Conservation (phyloP, 1,140 invertebrate genomes). For the Sycophaga agraensis region DNA sequence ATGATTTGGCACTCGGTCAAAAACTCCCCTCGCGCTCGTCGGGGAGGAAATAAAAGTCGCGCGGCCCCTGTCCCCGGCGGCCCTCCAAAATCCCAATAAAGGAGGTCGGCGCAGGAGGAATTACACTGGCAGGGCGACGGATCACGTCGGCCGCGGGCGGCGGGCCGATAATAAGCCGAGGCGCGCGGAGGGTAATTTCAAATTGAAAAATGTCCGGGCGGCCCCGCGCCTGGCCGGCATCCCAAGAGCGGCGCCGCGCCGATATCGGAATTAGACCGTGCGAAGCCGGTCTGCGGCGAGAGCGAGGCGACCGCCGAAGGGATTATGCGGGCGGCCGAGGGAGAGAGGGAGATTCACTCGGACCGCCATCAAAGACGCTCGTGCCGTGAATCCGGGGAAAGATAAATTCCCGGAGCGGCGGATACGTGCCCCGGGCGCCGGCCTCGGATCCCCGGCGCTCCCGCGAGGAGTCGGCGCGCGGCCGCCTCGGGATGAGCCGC, state of each 20-base stretch:
- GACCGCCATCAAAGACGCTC: slow-evolving; percentile 51
- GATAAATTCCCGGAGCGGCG: slow-evolving; percentile 43
- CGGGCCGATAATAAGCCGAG: too few species aligned
- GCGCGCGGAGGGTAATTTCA: slow-evolving; percentile 3
- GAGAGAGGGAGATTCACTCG: slow-evolving; percentile 46
- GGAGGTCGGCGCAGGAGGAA: too few species aligned
- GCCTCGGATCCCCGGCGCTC: too few species aligned
- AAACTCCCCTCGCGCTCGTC: too few species aligned
- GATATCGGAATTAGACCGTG: slow-evolving; percentile 29
- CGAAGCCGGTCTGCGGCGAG: neutral
- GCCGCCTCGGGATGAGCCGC: neutral
- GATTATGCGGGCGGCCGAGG: slow-evolving; percentile 15
- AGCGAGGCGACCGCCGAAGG: neutral
- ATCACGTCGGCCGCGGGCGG: too few species aligned
- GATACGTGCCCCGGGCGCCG: neutral
- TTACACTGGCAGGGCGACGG: too few species aligned
- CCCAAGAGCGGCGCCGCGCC: too few species aligned
- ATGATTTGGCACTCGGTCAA: too few species aligned
- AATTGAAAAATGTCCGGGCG: slow-evolving; percentile 19
- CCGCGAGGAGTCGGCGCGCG: too few species aligned
- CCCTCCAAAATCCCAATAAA: too few species aligned
- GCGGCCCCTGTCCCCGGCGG: too few species aligned
- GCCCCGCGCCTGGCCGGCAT: neutral
- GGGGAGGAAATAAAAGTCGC: too few species aligned
- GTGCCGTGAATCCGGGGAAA: slow-evolving; percentile 47